Evolutionary conservation across 2,888 invertebrate genomes (phyloP).

Genomic region (Chalcis sispes): DNA sequence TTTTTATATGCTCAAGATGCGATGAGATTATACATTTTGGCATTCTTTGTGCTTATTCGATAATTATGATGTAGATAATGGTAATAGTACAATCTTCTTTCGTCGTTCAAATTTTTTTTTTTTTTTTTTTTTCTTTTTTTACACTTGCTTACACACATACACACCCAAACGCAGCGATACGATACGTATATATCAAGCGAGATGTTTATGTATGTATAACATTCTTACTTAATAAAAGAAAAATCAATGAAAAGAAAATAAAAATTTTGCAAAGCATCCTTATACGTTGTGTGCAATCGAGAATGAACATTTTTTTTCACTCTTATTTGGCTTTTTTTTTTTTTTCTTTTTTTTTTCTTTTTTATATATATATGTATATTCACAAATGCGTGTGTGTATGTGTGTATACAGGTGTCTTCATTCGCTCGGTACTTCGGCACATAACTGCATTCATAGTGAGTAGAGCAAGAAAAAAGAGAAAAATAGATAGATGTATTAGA

Average conservation of each 20-base stretch:
- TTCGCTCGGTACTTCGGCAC: background rate
- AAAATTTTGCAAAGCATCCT: too few relatives aligned
- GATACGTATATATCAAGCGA: constrained; percentile 38
- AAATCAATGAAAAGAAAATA: too few relatives aligned
- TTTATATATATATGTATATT: background rate
- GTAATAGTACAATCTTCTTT: too few relatives aligned
- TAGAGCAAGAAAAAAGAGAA: constrained; percentile 19
- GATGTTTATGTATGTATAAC: constrained; percentile 27
- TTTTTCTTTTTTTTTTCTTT: too few relatives aligned
- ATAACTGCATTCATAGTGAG: background rate
- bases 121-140: too few relatives aligned
- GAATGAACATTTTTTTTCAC: background rate
- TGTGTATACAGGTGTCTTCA: too few relatives aligned
- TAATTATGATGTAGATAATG: constrained; percentile 7
- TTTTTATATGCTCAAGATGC: constrained; percentile 26
- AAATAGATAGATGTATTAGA: constrained; percentile 5
- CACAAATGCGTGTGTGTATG: too few relatives aligned
- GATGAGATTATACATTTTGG: constrained; percentile 44
- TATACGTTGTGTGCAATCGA: too few relatives aligned
- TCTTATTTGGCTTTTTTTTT: background rate
- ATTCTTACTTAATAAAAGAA: too few relatives aligned
- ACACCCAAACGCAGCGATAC: too few relatives aligned
- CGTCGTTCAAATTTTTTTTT: too few relatives aligned
- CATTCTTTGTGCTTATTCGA: constrained; percentile 36
- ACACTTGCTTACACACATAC: too few relatives aligned